Evolutionary conservation across 2,888 invertebrate species (phyloP), one percentile per base, ranked within the genome.

Genomic region (Trichogramma evanescens): DNA sequence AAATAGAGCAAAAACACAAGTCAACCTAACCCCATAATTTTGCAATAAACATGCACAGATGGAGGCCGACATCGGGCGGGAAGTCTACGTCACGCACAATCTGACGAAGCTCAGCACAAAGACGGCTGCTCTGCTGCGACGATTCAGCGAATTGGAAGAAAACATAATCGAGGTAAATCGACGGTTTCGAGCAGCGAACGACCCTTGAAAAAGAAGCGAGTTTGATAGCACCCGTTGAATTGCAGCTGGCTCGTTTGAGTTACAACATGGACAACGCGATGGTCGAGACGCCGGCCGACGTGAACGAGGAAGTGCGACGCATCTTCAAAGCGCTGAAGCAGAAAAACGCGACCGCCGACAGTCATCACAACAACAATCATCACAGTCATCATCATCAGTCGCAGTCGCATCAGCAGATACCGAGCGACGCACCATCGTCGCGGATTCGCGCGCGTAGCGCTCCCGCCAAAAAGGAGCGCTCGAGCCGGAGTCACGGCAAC

Each of bases 231-330:
- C 44, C 50, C 42, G 42, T 13, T 26, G 40, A 44, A 48, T 40
- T 7, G 2, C 49, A 76, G 76, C 50, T 73, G 45, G 69, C 74
- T n/a, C 69, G 76, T 3, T 71, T 71, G 67, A 70, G 69, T 52
- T 64, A 69, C n/a, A 74, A 75, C 46, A 70, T 67, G 64, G 72
- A 73, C 48, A 75, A 69, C 63, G 71, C 71, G 5, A 67, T 62
- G 41, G 62, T 75, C 44, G 74, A 70, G 62, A 77, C 76, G 0
- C 76, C 76, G 8, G 39, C 10, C 10, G 69, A 74, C 54, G 71
- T 77, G 56, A 72, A 70, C 55, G 70, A 70, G 13, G 76, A 75
- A 51, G 71, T 76, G n/a, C 69, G 69, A 13, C 68, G 65, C 7
- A 57, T 68, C 6, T 52, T 70, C 50, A 6, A 4, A n/a, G 38